Conservation (phyloP, 2,113 vertebrate species). For the Melanerpes formicivorus region DNA sequence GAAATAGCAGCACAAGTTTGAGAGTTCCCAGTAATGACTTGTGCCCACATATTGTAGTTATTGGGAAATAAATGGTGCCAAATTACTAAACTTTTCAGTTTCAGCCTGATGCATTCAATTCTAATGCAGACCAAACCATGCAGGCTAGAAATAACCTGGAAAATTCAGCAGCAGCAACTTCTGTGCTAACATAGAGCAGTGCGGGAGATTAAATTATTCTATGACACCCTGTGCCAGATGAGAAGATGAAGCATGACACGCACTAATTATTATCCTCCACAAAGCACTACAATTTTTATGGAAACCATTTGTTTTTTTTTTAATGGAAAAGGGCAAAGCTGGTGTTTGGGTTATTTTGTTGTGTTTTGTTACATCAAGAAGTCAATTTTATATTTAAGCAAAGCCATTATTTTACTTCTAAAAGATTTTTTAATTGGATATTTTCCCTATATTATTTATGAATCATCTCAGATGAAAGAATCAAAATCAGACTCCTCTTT, state of each 20-base stretch:
- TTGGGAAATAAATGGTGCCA: neutral
- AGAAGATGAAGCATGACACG: neutral
- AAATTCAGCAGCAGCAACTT: neutral
- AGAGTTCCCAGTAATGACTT: neutral
- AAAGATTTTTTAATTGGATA: neutral
- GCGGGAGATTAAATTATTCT: neutral
- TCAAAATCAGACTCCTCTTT: neutral
- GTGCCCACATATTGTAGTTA: neutral
- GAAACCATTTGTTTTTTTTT: neutral
- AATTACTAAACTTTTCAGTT: neutral
- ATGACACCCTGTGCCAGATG: neutral
- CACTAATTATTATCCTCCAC: neutral
- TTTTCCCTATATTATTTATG: neutral
- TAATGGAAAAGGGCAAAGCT: neutral
- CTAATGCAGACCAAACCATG: neutral
- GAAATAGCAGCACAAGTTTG: conserved; percentile 8
- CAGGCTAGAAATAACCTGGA: neutral
- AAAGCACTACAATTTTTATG: neutral
- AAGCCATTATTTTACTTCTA: neutral
- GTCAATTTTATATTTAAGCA: neutral
- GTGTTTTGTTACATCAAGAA: neutral
- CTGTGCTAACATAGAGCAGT: neutral
- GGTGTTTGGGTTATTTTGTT: neutral
- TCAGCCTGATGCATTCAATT: neutral
- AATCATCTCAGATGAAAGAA: neutral